These are phyloP conservation scores for Xyrauchen texanus DNA, from an alignment of 2,113 vertebrate genomes.

Conservation along the genomic window DNA sequence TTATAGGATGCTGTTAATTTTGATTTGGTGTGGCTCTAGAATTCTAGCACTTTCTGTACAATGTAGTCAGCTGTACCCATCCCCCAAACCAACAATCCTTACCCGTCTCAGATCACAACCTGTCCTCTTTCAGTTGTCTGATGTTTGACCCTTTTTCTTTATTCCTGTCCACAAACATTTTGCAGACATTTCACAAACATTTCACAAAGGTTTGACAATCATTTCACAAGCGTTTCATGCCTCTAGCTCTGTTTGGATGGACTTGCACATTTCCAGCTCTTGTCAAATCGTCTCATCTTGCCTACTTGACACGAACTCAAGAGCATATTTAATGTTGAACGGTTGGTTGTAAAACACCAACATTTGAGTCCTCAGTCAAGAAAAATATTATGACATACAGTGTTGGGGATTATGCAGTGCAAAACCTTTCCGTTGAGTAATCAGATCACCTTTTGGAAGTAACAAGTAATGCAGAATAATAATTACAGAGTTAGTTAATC, in stretches of 20 bases:
- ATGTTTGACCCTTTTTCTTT: slow-evolving; percentile 29
- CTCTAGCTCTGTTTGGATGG: slow-evolving; percentile 76
- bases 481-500: too few species aligned
- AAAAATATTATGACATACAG: too few species aligned
- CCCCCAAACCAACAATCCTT: slow-evolving; percentile 22
- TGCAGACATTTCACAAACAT: slow-evolving; percentile 4
- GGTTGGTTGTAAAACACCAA: too few species aligned
- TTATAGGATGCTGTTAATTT: slow-evolving; percentile 23
- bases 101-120: slow-evolving; percentile 1
- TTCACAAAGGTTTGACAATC: slow-evolving; percentile 54
- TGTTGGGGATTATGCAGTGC: too few species aligned
- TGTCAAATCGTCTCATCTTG: slow-evolving; percentile 30
- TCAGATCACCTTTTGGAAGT: too few species aligned
- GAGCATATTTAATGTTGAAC: slow-evolving; percentile 24
- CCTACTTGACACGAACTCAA: slow-evolving; percentile 48
- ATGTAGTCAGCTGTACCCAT: background rate
- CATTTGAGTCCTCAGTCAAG: too few species aligned
- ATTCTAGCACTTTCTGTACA: slow-evolving; percentile 20
- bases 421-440: too few species aligned
- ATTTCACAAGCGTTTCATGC: slow-evolving; percentile 84
- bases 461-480: too few species aligned
- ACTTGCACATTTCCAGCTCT: slow-evolving; percentile 57
- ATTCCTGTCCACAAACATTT: slow-evolving; percentile 59
- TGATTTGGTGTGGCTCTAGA: slow-evolving; percentile 31
- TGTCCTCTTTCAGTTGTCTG: slow-evolving; percentile 9